Conservation (phyloP, 1,140 invertebrate genomes). For the Choristoneura fumiferana region DNA sequence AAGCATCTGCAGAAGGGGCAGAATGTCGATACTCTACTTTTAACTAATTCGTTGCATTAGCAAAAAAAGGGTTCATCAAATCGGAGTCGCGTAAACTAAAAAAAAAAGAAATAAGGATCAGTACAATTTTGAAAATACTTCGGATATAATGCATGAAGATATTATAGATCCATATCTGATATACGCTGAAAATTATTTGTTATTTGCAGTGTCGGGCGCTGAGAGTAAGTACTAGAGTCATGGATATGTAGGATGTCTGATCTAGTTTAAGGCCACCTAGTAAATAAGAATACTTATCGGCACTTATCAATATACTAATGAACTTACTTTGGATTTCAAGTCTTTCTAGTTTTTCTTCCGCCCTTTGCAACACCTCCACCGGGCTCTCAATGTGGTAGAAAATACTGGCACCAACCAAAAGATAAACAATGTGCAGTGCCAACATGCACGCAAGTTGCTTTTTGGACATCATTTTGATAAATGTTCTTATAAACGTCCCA, state of each 20-base stretch:
- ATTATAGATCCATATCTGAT: too few species aligned
- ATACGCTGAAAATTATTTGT: too few species aligned
- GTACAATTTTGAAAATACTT: too few species aligned
- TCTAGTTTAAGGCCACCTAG: conserved; percentile 14
- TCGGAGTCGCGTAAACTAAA: too few species aligned
- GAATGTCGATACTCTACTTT: too few species aligned
- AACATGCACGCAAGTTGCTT: conserved; percentile 88
- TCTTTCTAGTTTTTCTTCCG: conserved; percentile 80
- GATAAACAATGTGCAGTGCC: conserved; percentile 86
- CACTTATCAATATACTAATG: conserved; percentile 18
- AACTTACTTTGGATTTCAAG: conserved; percentile 85
- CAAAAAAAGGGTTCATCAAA: too few species aligned
- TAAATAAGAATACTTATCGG: conserved; percentile 16
- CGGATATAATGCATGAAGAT: too few species aligned
- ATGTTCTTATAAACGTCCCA: conserved; percentile 29
- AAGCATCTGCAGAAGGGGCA: too few species aligned
- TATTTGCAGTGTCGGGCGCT: too few species aligned
- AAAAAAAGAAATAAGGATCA: too few species aligned
- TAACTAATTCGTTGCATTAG: too few species aligned
- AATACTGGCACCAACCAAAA: conserved; percentile 87
- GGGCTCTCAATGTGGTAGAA: conserved; percentile 88
- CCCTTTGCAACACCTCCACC: conserved; percentile 80
- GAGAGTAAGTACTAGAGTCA: too few species aligned
- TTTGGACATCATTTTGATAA: conserved; percentile 85
- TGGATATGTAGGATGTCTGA: conserved; percentile 2